These are phyloP conservation scores for Sebastes iracundus DNA, from an alignment of 2,797 vertebrate genomes.

Conservation along the genomic window DNA sequence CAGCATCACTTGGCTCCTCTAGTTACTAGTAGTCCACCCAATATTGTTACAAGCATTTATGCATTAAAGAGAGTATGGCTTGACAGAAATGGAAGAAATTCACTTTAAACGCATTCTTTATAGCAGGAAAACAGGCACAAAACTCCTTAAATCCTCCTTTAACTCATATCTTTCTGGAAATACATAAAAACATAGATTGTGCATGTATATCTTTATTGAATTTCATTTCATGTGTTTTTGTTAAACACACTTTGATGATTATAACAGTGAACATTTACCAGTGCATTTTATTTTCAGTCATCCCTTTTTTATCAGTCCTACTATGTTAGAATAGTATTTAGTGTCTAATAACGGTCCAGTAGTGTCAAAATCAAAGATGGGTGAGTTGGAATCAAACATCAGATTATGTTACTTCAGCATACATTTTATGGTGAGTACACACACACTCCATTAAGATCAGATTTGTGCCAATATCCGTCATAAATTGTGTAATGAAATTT, in stretches of 20 bases:
- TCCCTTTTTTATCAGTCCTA: conserved; percentile 29
- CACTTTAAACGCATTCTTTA: not conserved
- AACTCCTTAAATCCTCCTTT: too few species aligned
- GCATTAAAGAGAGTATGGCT: not conserved
- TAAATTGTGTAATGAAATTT: not conserved
- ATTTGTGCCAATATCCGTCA: not conserved
- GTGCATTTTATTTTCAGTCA: conserved; percentile 33
- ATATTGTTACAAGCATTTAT: not conserved
- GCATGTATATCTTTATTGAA: conserved; percentile 32
- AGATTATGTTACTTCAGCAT: not conserved
- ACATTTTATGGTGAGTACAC: not conserved
- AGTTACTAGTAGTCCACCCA: not conserved
- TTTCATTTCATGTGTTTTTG: not conserved
- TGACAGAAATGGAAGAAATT: not conserved
- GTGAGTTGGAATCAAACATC: not conserved
- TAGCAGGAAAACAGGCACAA: not conserved
- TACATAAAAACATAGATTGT: not conserved
- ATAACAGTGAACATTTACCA: conserved; percentile 18
- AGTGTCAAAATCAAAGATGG: not conserved
- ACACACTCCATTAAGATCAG: not conserved
- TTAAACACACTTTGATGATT: not conserved
- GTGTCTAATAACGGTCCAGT: not conserved
- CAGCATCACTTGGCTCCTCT: not conserved
- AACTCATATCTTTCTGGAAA: not conserved
- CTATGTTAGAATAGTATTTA: not conserved